phyloP scores from a whole-genome alignment of 1,140 invertebrate species.

The Pachyrhynchus sulphureomaculatus region DNA sequence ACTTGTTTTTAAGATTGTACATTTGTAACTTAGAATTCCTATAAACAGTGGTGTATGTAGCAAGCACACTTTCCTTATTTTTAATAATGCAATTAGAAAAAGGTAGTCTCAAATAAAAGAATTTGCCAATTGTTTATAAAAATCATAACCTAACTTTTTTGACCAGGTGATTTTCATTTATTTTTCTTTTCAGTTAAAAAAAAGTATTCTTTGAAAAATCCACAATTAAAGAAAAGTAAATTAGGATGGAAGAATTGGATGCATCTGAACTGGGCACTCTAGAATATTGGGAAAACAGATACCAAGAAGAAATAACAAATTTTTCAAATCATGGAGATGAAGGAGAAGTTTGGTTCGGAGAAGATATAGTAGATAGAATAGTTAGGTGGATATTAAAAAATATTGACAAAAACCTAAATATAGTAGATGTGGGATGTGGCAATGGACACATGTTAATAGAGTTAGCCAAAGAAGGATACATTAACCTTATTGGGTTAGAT shows the following conservation, averaged over 20 bases:
- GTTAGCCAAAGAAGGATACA: constrained; percentile 73
- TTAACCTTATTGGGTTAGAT: constrained; percentile 76
- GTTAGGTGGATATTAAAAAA: constrained; percentile 64
- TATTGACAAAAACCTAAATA: constrained; percentile 55
- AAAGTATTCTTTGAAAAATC: too few species aligned
- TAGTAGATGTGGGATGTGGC: constrained; percentile 80
- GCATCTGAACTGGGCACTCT: constrained; percentile 78
- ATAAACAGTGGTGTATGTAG: too few species aligned
- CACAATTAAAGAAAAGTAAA: too few species aligned
- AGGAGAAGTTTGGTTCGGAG: constrained; percentile 93
- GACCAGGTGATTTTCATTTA: too few species aligned
- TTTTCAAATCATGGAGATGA: constrained; percentile 82
- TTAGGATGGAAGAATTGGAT: constrained; percentile 62
- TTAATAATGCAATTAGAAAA: too few species aligned
- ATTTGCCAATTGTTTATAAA: too few species aligned
- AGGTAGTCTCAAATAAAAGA: too few species aligned
- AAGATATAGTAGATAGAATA: constrained; percentile 73
- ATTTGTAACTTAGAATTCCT: too few species aligned
- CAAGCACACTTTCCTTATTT: too few species aligned
- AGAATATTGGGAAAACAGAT: constrained; percentile 83
- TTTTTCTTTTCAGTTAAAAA: too few species aligned
- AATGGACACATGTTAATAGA: constrained; percentile 85
- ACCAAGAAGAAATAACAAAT: constrained; percentile 78
- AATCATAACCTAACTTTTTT: too few species aligned
- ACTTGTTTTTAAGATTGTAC: too few species aligned